Base-by-base conservation (phyloP, 2,113 vertebrate genomes). In the Pedionomus torquatus region DNA sequence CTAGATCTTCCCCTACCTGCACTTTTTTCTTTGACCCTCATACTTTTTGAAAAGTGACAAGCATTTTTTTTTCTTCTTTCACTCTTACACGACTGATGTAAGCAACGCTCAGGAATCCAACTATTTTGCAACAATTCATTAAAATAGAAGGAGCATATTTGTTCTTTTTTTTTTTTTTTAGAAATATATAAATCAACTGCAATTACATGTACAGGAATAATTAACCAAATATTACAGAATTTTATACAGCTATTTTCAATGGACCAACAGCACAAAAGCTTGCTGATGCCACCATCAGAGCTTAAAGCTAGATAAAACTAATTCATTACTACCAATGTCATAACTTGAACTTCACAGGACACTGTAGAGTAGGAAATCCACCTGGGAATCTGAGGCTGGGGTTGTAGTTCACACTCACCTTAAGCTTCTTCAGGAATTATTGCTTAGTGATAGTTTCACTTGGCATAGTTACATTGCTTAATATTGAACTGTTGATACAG, bases 231-330 rank as follows among this genome's bases (percentile, higher is more conserved):
- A 75, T 51, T 46, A 66, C 5, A 71, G 13, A 89, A 63, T 51
- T 78, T 76, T 82, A 13, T 58, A 14, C 19, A 64, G 5, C 7
- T 60, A 8, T 72, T 88, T 92, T 75, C 49, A 43, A 41, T 33
- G 24, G 18, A 39, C 30, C 35, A 13, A 16, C 2, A 70, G 5
- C 48, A 71, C 65, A 55, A 78, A 82, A 2, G 17, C 51, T 35
- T 0, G 0, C 10, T 65, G 18, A 76, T 72, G 12, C 28, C 4
- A 3, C 7, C 7, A n/a, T 44, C 8, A 87, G 39, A 71, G 2
- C 7, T 58, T 35, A 68, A 94, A 85, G 30, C 1, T 51, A 64
- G 19, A 4, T 85, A 46, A 60, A 82, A 9, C 8, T 30, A 43
- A 43, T 57, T 51, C 39, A 28, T 78, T 87, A 13, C 13, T 43